A percentile compares a stretch with the other conserved stretches of the same genome.
Evolutionary conservation across 2,113 vertebrate species (phyloP).

Genomic region (Athene noctua): DNA sequence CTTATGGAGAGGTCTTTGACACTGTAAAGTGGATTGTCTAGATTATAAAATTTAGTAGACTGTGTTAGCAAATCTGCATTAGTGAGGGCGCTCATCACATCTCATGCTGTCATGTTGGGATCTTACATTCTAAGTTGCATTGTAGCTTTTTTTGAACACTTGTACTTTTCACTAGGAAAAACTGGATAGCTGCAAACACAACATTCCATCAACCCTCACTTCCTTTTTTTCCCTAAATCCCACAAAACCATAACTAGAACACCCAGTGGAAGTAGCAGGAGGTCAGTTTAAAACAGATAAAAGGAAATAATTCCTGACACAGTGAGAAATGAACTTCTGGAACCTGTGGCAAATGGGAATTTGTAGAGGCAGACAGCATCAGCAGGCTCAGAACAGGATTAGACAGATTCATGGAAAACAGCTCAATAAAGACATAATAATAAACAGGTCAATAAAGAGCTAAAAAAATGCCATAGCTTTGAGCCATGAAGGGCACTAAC

Average conservation of each 20-base stretch:
- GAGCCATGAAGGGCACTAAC: not conserved
- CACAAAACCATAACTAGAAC: not conserved
- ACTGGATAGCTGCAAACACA: not conserved
- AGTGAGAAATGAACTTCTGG: conserved; percentile 16
- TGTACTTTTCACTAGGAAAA: not conserved
- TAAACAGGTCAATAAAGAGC: conserved; percentile 50
- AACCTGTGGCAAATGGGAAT: conserved; percentile 24
- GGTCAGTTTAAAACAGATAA: not conserved
- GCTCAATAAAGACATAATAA: conserved; percentile 57
- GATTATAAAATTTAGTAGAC: not conserved
- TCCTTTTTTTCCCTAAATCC: not conserved
- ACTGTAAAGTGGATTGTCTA: not conserved
- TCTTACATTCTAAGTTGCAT: not conserved
- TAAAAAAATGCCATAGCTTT: not conserved
- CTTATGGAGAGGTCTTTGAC: not conserved
- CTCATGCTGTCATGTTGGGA: not conserved
- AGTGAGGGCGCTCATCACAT: not conserved
- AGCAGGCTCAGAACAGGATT: conserved; percentile 30
- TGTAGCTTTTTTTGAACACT: not conserved
- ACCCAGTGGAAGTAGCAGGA: not conserved
- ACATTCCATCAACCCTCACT: not conserved
- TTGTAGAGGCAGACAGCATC: conserved; percentile 21
- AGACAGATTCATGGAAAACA: conserved; percentile 50
- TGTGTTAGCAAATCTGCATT: not conserved
- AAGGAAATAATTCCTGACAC: not conserved